Evolutionary conservation across 2,888 invertebrate genomes (phyloP).

Genomic region (Calliopum simillimum): DNA sequence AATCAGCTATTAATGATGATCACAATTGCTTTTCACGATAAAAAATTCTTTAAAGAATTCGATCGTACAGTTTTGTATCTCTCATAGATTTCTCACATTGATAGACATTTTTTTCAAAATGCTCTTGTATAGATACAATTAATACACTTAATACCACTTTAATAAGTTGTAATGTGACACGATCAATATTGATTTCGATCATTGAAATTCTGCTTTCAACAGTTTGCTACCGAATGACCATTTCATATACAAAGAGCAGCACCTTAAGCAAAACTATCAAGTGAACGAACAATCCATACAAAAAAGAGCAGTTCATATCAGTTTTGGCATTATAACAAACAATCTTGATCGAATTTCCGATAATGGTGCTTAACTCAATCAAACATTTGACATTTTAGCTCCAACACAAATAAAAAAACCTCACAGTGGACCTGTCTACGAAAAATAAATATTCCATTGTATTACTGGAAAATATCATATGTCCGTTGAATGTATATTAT

Average conservation of each 20-base stretch:
- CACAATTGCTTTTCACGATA: too few species aligned
- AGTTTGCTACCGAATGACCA: slow-evolving; percentile 6
- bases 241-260: neutral
- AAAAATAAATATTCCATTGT: too few species aligned
- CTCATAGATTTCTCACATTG: neutral
- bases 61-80: neutral
- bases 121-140: neutral
- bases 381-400: slow-evolving; percentile 27
- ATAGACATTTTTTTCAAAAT: neutral
- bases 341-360: slow-evolving; percentile 23
- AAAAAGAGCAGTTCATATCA: neutral
- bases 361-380: slow-evolving; percentile 23
- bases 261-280: neutral
- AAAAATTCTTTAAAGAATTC: too few species aligned
- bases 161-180: slow-evolving; percentile 29
- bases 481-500: neutral
- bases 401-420: too few species aligned
- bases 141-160: slow-evolving; percentile 2
- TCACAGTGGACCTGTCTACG: neutral
- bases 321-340: neutral
- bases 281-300: neutral
- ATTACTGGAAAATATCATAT: slow-evolving; percentile 13
- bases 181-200: neutral
- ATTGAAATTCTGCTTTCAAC: neutral
- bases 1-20: too few species aligned